These are phyloP conservation scores for Gopherus flavomarginatus DNA, from an alignment of 2,113 vertebrate species.

Conservation along the genomic window DNA sequence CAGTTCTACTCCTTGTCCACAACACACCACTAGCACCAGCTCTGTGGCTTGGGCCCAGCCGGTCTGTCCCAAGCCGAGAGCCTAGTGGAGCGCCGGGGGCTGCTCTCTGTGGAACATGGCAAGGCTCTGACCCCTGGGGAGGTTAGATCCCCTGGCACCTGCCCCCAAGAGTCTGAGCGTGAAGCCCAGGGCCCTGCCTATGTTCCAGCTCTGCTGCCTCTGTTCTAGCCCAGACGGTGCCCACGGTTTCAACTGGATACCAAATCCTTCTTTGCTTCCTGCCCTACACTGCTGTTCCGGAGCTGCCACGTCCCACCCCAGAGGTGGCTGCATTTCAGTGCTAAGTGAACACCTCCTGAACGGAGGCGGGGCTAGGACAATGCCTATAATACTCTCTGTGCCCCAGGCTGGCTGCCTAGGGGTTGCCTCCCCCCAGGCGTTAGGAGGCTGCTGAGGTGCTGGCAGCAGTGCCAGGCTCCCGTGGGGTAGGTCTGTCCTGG, in stretches of 20 bases:
- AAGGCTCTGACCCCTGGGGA: neutral
- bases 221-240: neutral
- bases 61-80: too few relatives aligned
- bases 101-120: neutral
- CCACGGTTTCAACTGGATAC: neutral
- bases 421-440: neutral
- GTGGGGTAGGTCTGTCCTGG: neutral
- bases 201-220: too few relatives aligned
- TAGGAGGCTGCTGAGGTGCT: neutral
- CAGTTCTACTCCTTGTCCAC: neutral
- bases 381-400: neutral
- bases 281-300: neutral
- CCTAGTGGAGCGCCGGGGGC: too few relatives aligned
- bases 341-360: neutral
- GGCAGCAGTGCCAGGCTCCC: neutral
- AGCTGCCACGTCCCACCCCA: neutral
- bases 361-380: too few relatives aligned
- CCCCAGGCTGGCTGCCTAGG: neutral
- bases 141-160: too few relatives aligned
- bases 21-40: too few relatives aligned
- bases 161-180: too few relatives aligned
- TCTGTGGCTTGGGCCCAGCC: too few relatives aligned
- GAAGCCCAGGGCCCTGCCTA: too few relatives aligned
- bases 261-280: neutral
- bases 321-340: neutral